Evolutionary conservation across 2,888 invertebrate genomes (phyloP).

Genomic region (Lasius fuliginosus): DNA sequence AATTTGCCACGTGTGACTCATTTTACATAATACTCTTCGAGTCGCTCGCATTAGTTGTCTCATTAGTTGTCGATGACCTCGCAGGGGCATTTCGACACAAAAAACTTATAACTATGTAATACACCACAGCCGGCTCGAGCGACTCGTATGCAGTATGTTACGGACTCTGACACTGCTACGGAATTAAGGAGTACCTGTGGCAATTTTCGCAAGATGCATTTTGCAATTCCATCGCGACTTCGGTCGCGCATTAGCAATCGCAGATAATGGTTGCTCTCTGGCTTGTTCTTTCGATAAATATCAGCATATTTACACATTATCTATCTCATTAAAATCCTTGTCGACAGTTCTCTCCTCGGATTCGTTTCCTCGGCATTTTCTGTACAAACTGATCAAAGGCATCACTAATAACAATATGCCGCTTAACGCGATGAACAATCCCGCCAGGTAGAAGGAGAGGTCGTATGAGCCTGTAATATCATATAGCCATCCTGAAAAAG

Average conservation of each 20-base stretch:
- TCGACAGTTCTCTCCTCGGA: constrained; percentile 68
- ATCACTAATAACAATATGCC: constrained; percentile 89
- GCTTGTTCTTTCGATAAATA: constrained; percentile 23
- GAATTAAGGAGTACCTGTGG: constrained; percentile 25
- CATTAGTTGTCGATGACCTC: background rate
- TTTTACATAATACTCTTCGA: constrained; percentile 7
- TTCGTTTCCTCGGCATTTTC: constrained; percentile 73
- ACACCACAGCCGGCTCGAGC: constrained; percentile 52
- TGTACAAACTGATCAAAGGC: constrained; percentile 83
- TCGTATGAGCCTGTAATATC: constrained; percentile 93
- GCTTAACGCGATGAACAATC: constrained; percentile 92
- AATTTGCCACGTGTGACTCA: background rate
- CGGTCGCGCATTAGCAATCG: constrained; percentile 38
- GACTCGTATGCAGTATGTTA: constrained; percentile 1
- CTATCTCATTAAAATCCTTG: constrained; percentile 79
- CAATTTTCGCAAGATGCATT: constrained; percentile 17
- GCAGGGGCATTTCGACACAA: background rate
- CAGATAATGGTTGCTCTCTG: background rate
- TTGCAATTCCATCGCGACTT: constrained; percentile 44
- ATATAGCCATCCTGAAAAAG: constrained; percentile 91
- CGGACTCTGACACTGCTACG: background rate
- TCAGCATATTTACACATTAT: constrained; percentile 78
- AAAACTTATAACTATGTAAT: constrained; percentile 44
- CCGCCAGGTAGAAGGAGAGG: constrained; percentile 93
- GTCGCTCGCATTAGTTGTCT: constrained; percentile 14